Base-by-base conservation (phyloP, 2,113 vertebrate genomes). In the Triplophysa dalaica region DNA sequence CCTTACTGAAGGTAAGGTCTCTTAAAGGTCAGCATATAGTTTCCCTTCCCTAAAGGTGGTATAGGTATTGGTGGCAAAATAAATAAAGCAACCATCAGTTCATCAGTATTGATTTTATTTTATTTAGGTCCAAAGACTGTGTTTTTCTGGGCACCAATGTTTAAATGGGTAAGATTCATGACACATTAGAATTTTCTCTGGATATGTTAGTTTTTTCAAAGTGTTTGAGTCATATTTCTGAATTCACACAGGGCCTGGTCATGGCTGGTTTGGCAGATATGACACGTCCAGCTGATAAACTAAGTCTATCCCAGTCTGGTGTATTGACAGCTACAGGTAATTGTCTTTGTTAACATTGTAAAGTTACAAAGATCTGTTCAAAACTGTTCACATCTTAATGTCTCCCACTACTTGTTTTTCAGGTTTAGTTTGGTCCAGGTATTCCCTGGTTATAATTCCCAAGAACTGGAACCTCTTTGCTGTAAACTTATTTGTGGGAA, bases 141-240 rank as follows among this genome's bases (percentile, higher is more conserved):
- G 77, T 99, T 99, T 91, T 99, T 99, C 93, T 99, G 98, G 98
- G 96, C 98, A 81, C 98, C 98, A 26, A 1, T 99, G 91, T 98
- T 99, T 93, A 99, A 99, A 95, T 99, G 98, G 97, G 97, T 99
- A 92, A 91, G 93, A 75, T 80, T 56, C 4, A 73, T 11, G 21
- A 38, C 33, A 43, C 1, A 62, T 29, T 19, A 38, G 3, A 41
- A 63, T 69, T 11, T 56, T 63, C 9, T 14, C 14, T 29, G 29
- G n/a, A 54, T n/a, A n/a, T 16, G 26, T 22, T 60, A 4, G 6
- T 21, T 50, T 48, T 8, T 48, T 8, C 56, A 3, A n/a, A 69
- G 22, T 54, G 13, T 66, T 74, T 16, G 1, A 16, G 45, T 38
- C 14, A 38, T 21, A 17, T 5, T 41, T 65, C 0, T 65, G 14